Base-by-base conservation (phyloP, 2,797 vertebrate genomes). In the Sebastiscus tertius region DNA sequence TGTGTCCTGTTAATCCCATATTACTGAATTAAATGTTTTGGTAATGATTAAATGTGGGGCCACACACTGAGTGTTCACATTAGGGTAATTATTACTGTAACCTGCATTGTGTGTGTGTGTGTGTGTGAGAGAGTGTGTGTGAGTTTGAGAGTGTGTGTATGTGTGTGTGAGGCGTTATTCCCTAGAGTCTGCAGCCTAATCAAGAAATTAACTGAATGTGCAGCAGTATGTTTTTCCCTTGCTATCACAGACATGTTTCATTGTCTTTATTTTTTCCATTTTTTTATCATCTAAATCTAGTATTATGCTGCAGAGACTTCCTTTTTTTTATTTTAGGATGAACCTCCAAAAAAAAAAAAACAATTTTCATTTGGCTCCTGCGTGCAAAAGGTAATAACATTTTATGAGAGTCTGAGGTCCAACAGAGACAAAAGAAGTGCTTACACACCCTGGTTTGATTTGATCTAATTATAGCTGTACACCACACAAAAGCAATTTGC, bases 381-480 rank as follows among this genome's bases (percentile, higher is more conserved):
- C 76, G 82, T 77, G 75, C 79, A 77, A 81, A 85, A 85, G 63
- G 79, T 84, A 88, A 94, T 93, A 91, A 91, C 71, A 62, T 88
- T 94, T 93, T 79, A 93, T 92, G 84, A 49, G 90, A 89, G 90
- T 92, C 91, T 92, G 79, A 91, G 90, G 91, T 89, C 82, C 87
- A 88, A 80, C 85, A 80, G 55, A 82, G 84, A 90, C 87, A 88
- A 91, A 86, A 88, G 86, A 90, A 88, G 75, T 83, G 86, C 86
- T 88, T 91, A 84, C 86, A 86, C 86, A 52, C 26, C 39, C 46
- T 24, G 52, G 39, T 86, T 88, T 91, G 66, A 91, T 90, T 92
- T 82, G 78, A 89, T 92, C 85, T 88, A 84, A 93, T 93, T 93
- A 91, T 83, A 83, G 68, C 83, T 77, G 34, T 72, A 84, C 77